A percentile compares a stretch with the other conserved stretches of the same genome.
These are phyloP conservation scores for Euthynnus affinis DNA, from an alignment of 2,797 vertebrate genomes.

Conservation along the genomic window DNA sequence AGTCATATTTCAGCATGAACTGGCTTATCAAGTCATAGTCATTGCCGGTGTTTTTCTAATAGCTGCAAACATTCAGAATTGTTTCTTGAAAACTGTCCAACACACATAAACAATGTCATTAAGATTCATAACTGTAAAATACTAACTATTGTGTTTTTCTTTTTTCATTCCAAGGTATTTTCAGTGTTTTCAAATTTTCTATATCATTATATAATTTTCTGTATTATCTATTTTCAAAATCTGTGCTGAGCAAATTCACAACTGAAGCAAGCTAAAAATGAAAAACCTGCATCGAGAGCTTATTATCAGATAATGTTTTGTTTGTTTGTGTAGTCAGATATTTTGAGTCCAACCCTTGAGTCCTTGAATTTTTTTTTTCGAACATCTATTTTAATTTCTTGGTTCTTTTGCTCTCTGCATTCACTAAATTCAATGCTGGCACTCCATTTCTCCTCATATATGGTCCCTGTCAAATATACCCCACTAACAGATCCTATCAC, in stretches of 20 bases:
- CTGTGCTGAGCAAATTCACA: background rate
- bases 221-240: background rate
- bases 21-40: too few species aligned
- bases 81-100: background rate
- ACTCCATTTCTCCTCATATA: background rate
- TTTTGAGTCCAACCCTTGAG: background rate
- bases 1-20: too few species aligned
- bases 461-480: background rate
- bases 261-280: background rate
- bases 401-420: background rate
- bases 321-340: background rate
- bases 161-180: background rate
- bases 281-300: background rate
- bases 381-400: background rate
- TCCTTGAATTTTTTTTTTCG: background rate
- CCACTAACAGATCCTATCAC: conserved; percentile 8
- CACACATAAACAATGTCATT: background rate
- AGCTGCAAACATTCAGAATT: background rate
- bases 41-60: background rate
- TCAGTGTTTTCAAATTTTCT: background rate
- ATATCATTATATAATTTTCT: too few species aligned
- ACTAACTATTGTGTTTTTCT: background rate
- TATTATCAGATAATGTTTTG: background rate
- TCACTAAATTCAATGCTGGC: background rate
- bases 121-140: background rate